These are phyloP conservation scores for Dasypogon diadema DNA, from an alignment of 2,888 invertebrate species.

Conservation along the genomic window DNA sequence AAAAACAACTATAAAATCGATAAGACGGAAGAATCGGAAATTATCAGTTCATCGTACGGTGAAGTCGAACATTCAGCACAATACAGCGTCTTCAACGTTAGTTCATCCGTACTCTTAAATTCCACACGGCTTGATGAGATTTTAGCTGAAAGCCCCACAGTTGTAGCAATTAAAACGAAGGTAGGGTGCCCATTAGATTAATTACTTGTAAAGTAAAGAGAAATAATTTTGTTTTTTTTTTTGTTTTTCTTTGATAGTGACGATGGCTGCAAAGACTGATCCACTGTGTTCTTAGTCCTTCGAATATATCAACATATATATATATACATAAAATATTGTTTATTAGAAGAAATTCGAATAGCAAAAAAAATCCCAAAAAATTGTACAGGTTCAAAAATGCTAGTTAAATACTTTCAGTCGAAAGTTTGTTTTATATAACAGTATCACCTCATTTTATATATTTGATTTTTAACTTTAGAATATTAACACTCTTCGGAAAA, in stretches of 20 bases:
- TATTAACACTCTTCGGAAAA: conserved; percentile 7
- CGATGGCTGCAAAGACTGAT: conserved; percentile 18
- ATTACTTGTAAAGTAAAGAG: neutral
- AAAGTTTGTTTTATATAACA: conserved; percentile 15
- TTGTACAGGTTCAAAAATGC: conserved; percentile 1
- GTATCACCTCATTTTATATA: neutral
- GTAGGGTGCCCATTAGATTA: neutral
- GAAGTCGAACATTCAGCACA: conserved; percentile 7
- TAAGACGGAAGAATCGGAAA: conserved; percentile 36
- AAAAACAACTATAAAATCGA: conserved; percentile 52
- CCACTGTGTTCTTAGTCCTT: conserved; percentile 6
- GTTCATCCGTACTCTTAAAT: neutral
- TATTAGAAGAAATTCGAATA: neutral
- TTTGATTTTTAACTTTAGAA: conserved; percentile 4
- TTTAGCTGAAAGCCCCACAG: neutral
- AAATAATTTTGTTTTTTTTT: neutral
- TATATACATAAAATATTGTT: neutral
- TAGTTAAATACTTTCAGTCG: neutral
- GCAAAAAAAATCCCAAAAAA: neutral
- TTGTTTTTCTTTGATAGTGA: neutral
- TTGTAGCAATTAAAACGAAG: neutral
- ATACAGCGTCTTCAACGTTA: conserved; percentile 15
- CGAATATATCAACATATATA: neutral
- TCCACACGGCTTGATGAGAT: neutral
- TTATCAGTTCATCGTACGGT: conserved; percentile 63